Conservation (phyloP, 2,113 vertebrate species). For the Arvicanthis niloticus region DNA sequence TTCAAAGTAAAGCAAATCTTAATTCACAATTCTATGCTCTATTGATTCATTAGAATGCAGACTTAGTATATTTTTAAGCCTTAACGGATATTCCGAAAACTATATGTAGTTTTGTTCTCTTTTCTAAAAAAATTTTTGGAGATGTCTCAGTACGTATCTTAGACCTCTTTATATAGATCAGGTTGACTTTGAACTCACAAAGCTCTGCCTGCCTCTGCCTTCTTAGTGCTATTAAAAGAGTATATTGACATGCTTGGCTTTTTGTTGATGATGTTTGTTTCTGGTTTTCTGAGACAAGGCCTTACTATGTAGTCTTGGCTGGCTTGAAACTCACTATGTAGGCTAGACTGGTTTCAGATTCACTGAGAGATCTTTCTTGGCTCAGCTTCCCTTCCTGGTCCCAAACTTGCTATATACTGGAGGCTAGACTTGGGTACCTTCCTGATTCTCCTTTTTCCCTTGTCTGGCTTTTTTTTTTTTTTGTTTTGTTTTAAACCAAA, state of each 20-base stretch:
- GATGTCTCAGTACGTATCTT: not conserved
- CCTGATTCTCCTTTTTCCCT: not conserved
- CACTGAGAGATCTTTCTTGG: not conserved
- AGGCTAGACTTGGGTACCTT: not conserved
- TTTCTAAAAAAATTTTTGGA: not conserved
- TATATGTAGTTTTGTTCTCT: not conserved
- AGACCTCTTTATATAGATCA: not conserved
- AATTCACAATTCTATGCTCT: not conserved
- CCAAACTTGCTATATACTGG: not conserved
- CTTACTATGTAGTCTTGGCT: not conserved
- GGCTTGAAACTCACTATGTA: not conserved
- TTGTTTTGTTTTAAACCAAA: not conserved
- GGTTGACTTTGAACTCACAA: not conserved
- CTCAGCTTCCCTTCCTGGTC: not conserved
- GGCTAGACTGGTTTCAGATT: not conserved
- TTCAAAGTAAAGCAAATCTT: constrained; percentile 54
- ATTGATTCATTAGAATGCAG: constrained; percentile 21
- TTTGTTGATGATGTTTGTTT: not conserved
- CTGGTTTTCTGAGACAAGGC: not conserved
- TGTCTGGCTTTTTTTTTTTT: not conserved
- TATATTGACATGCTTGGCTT: not conserved
- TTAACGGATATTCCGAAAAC: constrained; percentile 28
- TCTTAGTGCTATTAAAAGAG: not conserved
- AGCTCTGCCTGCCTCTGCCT: not conserved
- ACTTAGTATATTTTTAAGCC: constrained; percentile 44